phyloP scores from a whole-genome alignment of 2,888 invertebrate genomes.

The Ligdia adustata region DNA sequence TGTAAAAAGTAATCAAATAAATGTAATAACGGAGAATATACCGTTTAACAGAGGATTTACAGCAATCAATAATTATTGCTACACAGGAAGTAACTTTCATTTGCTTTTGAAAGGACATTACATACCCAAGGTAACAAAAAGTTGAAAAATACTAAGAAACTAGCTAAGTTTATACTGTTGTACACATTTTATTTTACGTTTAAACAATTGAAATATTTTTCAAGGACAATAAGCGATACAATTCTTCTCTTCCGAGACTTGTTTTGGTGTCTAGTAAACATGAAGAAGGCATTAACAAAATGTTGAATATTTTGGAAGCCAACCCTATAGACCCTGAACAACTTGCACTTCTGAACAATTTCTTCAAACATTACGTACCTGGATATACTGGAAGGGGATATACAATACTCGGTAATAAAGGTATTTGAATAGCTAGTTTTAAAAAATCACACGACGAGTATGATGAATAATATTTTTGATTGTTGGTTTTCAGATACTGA shows the following conservation, averaged over 20 bases:
- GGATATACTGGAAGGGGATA: conserved; percentile 87
- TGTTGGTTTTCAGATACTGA: conserved; percentile 41
- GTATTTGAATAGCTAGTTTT: no score
- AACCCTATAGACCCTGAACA: conserved; percentile 71
- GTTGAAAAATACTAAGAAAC: no score
- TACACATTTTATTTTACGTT: no score
- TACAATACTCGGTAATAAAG: conserved; percentile 65
- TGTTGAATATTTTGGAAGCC: conserved; percentile 53
- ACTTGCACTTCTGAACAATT: conserved; percentile 71
- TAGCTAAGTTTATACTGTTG: no score
- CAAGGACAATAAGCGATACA: conserved; percentile 48
- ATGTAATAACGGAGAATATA: conserved; percentile 46
- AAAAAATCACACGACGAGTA: no score
- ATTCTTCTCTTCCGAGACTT: conserved; percentile 66
- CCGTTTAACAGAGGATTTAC: conserved; percentile 47
- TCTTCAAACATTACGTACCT: conserved; percentile 67
- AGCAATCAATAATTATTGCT: conserved; percentile 53
- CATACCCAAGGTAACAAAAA: conserved; percentile 52
- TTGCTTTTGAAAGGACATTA: conserved; percentile 51
- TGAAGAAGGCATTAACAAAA: conserved; percentile 59
- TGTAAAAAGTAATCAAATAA: conserved; percentile 45
- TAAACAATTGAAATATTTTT: conserved; percentile 15
- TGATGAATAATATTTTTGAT: no score
- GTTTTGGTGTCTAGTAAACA: conserved; percentile 82
- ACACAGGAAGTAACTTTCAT: conserved; percentile 48